Evolutionary conservation across 2,888 invertebrate genomes (phyloP), one percentile per base, ranked within the genome.

Genomic region (Lycaena phlaeas): DNA sequence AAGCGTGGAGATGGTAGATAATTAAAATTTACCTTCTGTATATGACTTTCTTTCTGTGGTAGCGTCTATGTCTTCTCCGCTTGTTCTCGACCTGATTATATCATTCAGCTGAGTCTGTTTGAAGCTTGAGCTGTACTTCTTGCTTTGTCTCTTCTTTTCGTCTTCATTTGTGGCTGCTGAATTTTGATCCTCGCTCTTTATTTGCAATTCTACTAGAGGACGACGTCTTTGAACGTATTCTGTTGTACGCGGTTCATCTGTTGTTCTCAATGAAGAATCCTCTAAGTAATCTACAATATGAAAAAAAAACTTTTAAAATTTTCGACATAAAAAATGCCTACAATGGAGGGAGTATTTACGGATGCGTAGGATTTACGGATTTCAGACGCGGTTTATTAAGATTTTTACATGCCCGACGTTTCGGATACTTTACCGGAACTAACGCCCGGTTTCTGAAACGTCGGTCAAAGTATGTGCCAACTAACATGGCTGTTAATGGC

Each of bases 141-240:
- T 84, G 54, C 82, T 81, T 46, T 82, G 81, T 49, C 82, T 64
- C 51, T 76, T 79, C 25, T 62, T 70, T 46, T 81, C 78, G 3
- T 81, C 79, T 12, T 84, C 82, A 41, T 70, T 81, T 1, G 79
- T 78, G 0, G 82, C 82, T 1, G 78, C 70, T 0, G 73, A 70
- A 48, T 77, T 82, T 46, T 79, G 82, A 50, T 81, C 79, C 10
- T 53, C 54, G 1, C 47, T 40, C 18, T 61, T 60, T 1, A 67
- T 68, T 41, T 73, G 76, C n/a, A 78, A 53, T 36, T 65, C 59
- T 7, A 73, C 58, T 2, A 81, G 59, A 0, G 82, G 82, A 5
- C 81, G 69, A 1, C 76, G 63, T 1, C 77, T 63, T 36, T 69
- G 74, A 14, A 65, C 46, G 48, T 77, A 78, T n/a, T 54, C 42